Evolutionary conservation across 2,113 vertebrate genomes (phyloP).

Genomic region (Takifugu bimaculatus): DNA sequence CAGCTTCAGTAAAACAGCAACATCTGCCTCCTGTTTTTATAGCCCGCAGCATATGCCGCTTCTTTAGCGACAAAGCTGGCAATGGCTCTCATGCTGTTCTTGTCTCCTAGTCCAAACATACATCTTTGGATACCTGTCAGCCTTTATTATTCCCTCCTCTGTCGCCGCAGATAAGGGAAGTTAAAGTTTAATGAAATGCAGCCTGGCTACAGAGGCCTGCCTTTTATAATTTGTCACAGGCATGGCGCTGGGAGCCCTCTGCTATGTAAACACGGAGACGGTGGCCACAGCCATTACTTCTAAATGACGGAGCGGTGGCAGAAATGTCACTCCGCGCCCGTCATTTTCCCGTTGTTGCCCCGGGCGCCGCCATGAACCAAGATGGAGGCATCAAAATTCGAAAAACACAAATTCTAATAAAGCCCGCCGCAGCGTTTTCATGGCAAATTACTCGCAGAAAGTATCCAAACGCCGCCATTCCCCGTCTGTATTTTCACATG

Average conservation of each 20-base stretch:
- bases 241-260: conserved; percentile 71
- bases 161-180: conserved; percentile 71
- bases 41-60: conserved; percentile 68
- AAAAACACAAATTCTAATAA: conserved; percentile 54
- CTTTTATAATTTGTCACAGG: conserved; percentile 79
- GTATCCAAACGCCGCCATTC: conserved; percentile 57
- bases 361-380: conserved; percentile 33
- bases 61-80: conserved; percentile 72
- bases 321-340: conserved; percentile 56
- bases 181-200: conserved; percentile 79
- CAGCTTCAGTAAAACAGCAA: conserved; percentile 69
- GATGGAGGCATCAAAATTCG: conserved; percentile 47
- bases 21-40: conserved; percentile 77
- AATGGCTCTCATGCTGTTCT: conserved; percentile 63
- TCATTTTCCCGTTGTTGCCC: conserved; percentile 61
- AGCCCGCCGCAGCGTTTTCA: conserved; percentile 45
- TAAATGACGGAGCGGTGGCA: conserved; percentile 71
- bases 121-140: conserved; percentile 73
- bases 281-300: conserved; percentile 76
- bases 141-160: conserved; percentile 77
- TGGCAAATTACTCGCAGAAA: conserved; percentile 47
- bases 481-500: conserved; percentile 57
- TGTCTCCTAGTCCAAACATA: conserved; percentile 67
- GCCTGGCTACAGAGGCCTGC: conserved; percentile 70
- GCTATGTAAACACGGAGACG: conserved; percentile 75